Evolutionary conservation across 2,888 invertebrate genomes (phyloP).

Genomic region (Pterostichus madidus): DNA sequence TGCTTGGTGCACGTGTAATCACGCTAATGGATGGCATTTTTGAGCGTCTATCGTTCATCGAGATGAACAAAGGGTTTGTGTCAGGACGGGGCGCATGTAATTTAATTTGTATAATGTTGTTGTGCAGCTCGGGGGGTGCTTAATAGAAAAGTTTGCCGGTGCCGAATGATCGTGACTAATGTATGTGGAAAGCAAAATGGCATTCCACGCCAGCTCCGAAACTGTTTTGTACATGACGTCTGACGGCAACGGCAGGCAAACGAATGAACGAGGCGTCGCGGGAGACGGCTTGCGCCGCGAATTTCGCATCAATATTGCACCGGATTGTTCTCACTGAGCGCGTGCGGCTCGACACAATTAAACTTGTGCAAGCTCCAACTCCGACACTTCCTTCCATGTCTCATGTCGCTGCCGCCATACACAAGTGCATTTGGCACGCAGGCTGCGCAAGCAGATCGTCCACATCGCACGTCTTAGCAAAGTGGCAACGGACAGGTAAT

Average conservation of each 20-base stretch:
- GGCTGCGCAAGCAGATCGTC: slow-evolving; percentile 23
- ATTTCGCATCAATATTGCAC: slow-evolving; percentile 64
- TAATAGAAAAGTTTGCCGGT: slow-evolving; percentile 65
- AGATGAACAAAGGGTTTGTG: slow-evolving; percentile 65
- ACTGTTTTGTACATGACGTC: slow-evolving; percentile 56
- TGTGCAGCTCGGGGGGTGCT: slow-evolving; percentile 54
- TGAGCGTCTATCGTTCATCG: slow-evolving; percentile 63
- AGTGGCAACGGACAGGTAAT: slow-evolving; percentile 62
- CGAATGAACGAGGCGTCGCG: slow-evolving; percentile 25
- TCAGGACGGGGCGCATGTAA: slow-evolving; percentile 63
- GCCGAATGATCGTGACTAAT: slow-evolving; percentile 63
- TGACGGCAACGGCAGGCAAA: slow-evolving; percentile 5
- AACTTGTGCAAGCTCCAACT: slow-evolving; percentile 45
- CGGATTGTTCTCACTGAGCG: slow-evolving; percentile 62
- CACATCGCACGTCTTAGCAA: background rate
- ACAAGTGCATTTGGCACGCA: slow-evolving; percentile 27
- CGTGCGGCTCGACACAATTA: slow-evolving; percentile 62
- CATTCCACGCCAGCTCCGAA: slow-evolving; percentile 38
- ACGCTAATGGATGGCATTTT: slow-evolving; percentile 66
- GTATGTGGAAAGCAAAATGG: slow-evolving; percentile 58
- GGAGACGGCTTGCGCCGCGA: slow-evolving; percentile 28
- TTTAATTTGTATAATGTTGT: slow-evolving; percentile 66
- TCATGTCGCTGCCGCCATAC: background rate
- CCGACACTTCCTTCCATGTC: slow-evolving; percentile 37
- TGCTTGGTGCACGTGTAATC: slow-evolving; percentile 62